Percentiles rank a stretch among this genome's conserved stretches.
phyloP scores from a whole-genome alignment of 2,888 invertebrate species.

The Cerastis rubricosa region DNA sequence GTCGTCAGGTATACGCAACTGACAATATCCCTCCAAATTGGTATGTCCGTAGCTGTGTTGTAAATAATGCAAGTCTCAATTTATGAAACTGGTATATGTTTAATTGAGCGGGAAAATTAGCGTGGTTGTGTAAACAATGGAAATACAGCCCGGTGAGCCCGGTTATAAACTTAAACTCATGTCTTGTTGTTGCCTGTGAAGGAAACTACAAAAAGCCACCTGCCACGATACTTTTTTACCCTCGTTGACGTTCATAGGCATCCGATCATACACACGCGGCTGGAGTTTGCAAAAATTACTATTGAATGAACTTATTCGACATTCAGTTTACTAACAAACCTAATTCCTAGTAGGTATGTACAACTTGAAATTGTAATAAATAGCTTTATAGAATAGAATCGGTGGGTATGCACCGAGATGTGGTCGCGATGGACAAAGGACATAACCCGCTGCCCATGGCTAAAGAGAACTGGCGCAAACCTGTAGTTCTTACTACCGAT shows the following conservation, averaged over 20 bases:
- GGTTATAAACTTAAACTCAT: not conserved
- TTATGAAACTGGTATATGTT: conserved; percentile 18
- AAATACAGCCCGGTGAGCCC: not conserved
- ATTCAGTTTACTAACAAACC: not conserved
- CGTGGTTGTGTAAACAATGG: not conserved
- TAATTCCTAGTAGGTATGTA: not conserved
- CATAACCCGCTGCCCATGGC: too few relatives aligned
- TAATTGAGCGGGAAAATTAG: conserved; percentile 15
- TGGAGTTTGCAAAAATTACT: not conserved
- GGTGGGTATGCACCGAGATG: too few relatives aligned
- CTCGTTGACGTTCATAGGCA: not conserved
- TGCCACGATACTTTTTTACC: not conserved
- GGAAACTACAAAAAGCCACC: not conserved
- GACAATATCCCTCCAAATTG: conserved; percentile 66
- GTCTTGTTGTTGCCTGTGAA: not conserved
- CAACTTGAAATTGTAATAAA: not conserved
- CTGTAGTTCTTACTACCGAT: too few relatives aligned
- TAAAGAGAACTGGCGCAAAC: too few relatives aligned
- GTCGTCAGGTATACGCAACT: conserved; percentile 61
- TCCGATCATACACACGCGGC: not conserved
- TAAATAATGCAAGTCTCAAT: conserved; percentile 34
- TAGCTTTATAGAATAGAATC: not conserved
- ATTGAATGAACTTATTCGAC: not conserved
- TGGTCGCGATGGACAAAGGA: too few relatives aligned
- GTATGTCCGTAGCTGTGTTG: conserved; percentile 40